Conservation (phyloP, 2,113 vertebrate genomes). For the Drymodes brunneopygia region DNA sequence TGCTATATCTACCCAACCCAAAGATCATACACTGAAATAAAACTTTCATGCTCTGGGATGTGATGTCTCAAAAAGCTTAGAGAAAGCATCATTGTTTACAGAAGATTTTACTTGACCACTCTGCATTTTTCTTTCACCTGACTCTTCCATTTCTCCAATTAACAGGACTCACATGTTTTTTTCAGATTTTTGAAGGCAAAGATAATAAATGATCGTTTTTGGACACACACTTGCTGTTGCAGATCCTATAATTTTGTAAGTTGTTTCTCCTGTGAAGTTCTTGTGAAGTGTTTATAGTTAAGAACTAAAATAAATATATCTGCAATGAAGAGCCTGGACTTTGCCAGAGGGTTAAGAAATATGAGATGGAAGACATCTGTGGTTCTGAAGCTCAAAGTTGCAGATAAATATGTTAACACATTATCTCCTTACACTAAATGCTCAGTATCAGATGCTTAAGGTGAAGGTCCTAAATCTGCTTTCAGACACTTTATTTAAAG, state of each 20-base stretch:
- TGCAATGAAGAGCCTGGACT: neutral
- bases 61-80: neutral
- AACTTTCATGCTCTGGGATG: neutral
- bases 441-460: neutral
- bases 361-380: neutral
- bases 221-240: neutral
- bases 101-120: neutral
- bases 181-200: neutral
- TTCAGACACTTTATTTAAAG: neutral
- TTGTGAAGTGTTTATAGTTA: neutral
- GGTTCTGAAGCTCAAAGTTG: neutral
- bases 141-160: neutral
- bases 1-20: neutral
- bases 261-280: neutral
- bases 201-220: neutral
- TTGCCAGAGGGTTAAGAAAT: neutral
- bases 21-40: neutral
- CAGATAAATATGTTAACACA: neutral
- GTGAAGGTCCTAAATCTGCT: neutral
- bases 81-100: neutral
- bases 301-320: neutral
- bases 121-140: neutral
- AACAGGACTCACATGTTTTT: neutral
- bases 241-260: neutral
- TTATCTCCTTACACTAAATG: neutral